phyloP scores from a whole-genome alignment of 2,113 vertebrate species.

The Hystrix brachyura region DNA sequence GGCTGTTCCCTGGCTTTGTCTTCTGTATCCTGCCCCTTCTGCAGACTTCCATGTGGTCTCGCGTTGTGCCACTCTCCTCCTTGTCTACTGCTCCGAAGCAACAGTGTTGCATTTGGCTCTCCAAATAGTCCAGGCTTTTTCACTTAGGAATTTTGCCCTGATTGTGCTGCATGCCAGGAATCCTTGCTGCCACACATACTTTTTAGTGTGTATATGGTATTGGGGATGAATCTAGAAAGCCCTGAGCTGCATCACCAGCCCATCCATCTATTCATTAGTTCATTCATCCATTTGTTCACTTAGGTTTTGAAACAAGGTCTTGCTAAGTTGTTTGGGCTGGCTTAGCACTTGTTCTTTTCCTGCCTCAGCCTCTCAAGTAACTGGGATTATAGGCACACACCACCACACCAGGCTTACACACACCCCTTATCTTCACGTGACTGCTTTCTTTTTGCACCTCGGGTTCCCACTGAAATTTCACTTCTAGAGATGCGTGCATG shows the following conservation, averaged over 20 bases:
- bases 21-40: background rate
- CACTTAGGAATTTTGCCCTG: background rate
- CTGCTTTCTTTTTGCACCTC: background rate
- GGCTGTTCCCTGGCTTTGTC: background rate
- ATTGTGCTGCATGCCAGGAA: background rate
- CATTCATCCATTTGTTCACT: background rate
- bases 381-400: background rate
- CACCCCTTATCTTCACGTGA: background rate
- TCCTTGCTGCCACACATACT: background rate
- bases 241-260: background rate
- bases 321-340: background rate
- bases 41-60: background rate
- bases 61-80: background rate
- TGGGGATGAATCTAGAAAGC: background rate
- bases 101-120: background rate
- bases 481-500: background rate
- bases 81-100: background rate
- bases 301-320: background rate
- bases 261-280: background rate
- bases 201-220: background rate
- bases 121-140: background rate
- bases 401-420: background rate
- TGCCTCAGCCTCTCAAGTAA: background rate
- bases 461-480: background rate
- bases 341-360: background rate